phyloP scores from a whole-genome alignment of 2,113 vertebrate species.

The Petromus typicus region DNA sequence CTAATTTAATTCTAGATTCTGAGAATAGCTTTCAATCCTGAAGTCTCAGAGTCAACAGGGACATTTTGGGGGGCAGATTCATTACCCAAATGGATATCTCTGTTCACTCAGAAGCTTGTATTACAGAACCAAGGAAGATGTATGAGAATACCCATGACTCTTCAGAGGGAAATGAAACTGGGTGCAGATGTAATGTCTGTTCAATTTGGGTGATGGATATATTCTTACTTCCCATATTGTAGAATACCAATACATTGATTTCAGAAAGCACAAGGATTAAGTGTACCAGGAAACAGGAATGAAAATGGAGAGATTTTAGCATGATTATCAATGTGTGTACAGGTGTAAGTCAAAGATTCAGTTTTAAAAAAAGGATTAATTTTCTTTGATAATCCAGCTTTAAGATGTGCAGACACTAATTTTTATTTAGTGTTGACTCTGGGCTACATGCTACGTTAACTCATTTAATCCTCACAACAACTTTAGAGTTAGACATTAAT shows the following conservation, averaged over 20 bases:
- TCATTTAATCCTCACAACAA: background rate
- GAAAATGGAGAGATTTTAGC: background rate
- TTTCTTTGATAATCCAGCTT: constrained; percentile 24
- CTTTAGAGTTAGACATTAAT: background rate
- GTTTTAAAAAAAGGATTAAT: background rate
- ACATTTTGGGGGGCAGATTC: constrained; percentile 48
- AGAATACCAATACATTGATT: constrained; percentile 7
- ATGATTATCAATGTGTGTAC: background rate
- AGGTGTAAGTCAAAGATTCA: background rate
- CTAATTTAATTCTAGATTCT: constrained; percentile 66
- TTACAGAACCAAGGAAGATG: constrained; percentile 56
- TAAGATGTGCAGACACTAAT: background rate
- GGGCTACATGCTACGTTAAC: background rate
- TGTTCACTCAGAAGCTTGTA: constrained; percentile 49
- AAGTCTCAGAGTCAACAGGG: constrained; percentile 53
- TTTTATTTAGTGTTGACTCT: background rate
- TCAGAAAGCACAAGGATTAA: background rate
- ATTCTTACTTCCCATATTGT: background rate
- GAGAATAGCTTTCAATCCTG: constrained; percentile 62
- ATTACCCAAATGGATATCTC: constrained; percentile 65
- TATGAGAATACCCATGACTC: background rate
- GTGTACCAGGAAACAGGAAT: background rate
- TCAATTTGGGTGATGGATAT: background rate
- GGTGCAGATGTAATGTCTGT: background rate
- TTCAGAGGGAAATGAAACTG: constrained; percentile 66